Conservation (phyloP, 2,113 vertebrate species). For the Trogon surrucura region DNA sequence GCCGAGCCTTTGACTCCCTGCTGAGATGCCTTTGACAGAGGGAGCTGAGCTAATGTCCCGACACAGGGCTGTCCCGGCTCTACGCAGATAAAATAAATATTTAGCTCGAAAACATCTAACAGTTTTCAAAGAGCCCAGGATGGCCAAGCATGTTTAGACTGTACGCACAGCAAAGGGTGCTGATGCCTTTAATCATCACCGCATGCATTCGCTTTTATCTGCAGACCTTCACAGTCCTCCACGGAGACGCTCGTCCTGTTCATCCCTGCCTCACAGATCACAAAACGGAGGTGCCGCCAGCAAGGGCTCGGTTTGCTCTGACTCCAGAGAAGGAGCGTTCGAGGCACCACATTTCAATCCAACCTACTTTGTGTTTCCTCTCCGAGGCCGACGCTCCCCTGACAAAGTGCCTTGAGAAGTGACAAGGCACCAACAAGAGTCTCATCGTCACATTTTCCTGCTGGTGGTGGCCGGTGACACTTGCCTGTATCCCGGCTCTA, state of each 20-base stretch:
- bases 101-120: conserved; percentile 38
- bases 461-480: background rate
- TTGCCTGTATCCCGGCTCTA: rapidly evolving
- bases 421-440: background rate
- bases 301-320: background rate
- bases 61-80: rapidly evolving
- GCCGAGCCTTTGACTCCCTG: rapidly evolving
- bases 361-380: background rate
- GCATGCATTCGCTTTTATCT: background rate
- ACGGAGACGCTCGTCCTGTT: background rate
- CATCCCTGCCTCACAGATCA: background rate
- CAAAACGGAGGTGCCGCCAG: background rate
- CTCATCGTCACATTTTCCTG: background rate
- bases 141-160: background rate
- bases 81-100: conserved; percentile 31
- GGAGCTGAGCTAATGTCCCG: background rate
- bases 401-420: rapidly evolving
- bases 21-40: background rate
- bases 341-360: rapidly evolving
- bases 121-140: background rate
- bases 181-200: background rate
- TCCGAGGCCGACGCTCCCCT: rapidly evolving
- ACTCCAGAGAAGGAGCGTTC: background rate
- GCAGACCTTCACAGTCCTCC: background rate
- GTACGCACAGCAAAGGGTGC: background rate